These are phyloP conservation scores for roundworm (Caenorhabditis elegans) DNA, from an alignment of 1,140 invertebrate species.

Conservation along the genomic window WBcel235 BX284604.4:9453001-9453500, in stretches of 20 bases:
- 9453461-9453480: too few relatives aligned
- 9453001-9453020: constrained; percentile 54
- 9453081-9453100: not conserved
- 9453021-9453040: constrained; percentile 58
- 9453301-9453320: too few relatives aligned
- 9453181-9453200: constrained; percentile 53
- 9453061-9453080: constrained; percentile 30
- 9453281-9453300: too few relatives aligned
- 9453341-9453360: too few relatives aligned
- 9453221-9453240: constrained; percentile 51
- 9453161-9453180: not conserved
- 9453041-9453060: constrained; percentile 41
- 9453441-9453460: too few relatives aligned
- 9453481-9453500: too few relatives aligned
- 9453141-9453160: not conserved
- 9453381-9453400: too few relatives aligned
- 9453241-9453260: constrained; percentile 43
- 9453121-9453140: constrained; percentile 33
- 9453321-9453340: too few relatives aligned
- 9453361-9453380: too few relatives aligned
- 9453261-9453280: too few relatives aligned
- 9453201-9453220: constrained; percentile 56
- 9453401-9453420: too few relatives aligned
- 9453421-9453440: too few relatives aligned
- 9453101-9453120: constrained; percentile 49